These are phyloP conservation scores for human (Homo sapiens) DNA, from an alignment of 2,113 vertebrate species.

Conservation along the genomic window GRCh38 chr14:104901501-104902000, in stretches of 20 bases:
- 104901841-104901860: not conserved
- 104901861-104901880: not conserved
- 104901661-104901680: not conserved
- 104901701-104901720: not conserved
- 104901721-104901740: too few relatives aligned
- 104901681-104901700: not conserved
- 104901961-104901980: too few relatives aligned
- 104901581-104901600: not conserved
- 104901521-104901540: not conserved
- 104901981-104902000: too few relatives aligned
- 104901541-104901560: not conserved
- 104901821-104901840: not conserved
- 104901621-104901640: not conserved
- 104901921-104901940: not conserved
- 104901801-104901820: not conserved
- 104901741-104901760: not conserved
- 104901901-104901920: rapidly evolving
- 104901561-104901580: not conserved
- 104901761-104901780: not conserved
- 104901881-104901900: too few relatives aligned
- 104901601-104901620: not conserved
- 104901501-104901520: not conserved
- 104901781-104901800: not conserved
- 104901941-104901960: too few relatives aligned
- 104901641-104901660: not conserved